Evolutionary conservation across 64 coral and sea anemone genomes (phyloP).

Genomic region (Orbicella faveolata): DNA sequence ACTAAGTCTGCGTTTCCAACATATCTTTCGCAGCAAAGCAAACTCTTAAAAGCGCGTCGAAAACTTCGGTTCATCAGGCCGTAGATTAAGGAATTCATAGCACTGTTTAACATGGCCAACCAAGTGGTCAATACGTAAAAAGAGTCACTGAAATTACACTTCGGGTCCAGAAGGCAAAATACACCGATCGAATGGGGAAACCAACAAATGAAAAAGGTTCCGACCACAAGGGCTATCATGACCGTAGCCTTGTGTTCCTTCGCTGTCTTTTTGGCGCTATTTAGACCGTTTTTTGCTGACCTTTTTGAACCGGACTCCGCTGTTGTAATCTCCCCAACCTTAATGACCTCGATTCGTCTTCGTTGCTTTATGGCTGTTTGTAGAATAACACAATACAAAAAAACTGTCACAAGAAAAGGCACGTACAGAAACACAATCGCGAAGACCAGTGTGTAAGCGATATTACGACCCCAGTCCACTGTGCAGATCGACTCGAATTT

Average conservation of each 20-base stretch:
- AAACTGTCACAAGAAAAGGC: constrained; percentile 59
- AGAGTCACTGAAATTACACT: constrained; percentile 21
- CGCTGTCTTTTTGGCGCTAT: constrained; percentile 28
- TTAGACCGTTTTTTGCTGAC: not conserved
- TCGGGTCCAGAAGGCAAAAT: constrained; percentile 53
- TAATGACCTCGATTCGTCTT: constrained; percentile 43
- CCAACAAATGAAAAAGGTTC: constrained; percentile 79
- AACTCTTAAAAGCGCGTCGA: constrained; percentile 62
- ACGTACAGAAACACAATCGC: constrained; percentile 41
- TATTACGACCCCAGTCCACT: constrained; percentile 63
- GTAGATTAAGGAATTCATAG: constrained; percentile 68
- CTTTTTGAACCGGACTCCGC: not conserved
- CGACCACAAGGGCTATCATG: constrained; percentile 63
- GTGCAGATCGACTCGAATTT: constrained; percentile 76
- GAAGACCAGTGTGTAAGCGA: constrained; percentile 63
- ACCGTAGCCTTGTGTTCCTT: constrained; percentile 79
- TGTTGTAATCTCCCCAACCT: constrained; percentile 59
- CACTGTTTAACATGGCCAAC: constrained; percentile 84
- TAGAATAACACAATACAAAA: constrained; percentile 57
- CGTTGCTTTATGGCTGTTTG: constrained; percentile 64
- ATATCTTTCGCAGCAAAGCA: constrained; percentile 48
- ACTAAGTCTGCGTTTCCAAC: constrained; percentile 24
- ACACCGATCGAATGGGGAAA: constrained; percentile 66
- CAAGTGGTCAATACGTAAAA: constrained; percentile 80
- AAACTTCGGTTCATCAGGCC: constrained; percentile 76